Percentiles rank a stretch among this genome's conserved stretches.
phyloP scores from a whole-genome alignment of 2,888 invertebrate species.

The Pseudococcus viburni region DNA sequence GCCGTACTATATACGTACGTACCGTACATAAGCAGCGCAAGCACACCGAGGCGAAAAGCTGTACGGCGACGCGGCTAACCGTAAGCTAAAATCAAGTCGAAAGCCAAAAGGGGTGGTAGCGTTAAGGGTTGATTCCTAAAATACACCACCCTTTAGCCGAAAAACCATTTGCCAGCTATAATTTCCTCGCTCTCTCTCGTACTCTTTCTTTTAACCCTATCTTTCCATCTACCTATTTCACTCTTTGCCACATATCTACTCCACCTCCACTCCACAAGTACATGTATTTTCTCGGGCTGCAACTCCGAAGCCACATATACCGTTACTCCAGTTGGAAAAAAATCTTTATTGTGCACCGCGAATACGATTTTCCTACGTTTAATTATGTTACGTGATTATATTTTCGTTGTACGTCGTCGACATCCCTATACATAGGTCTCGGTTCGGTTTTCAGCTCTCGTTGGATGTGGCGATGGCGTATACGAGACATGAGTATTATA shows the following conservation, averaged over 20 bases:
- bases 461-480: no score
- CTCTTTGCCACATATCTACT: neutral
- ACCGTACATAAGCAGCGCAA: neutral
- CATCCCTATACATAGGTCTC: neutral
- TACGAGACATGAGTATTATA: no score
- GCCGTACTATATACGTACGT: neutral
- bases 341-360: neutral
- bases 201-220: no score
- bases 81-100: conserved; percentile 60
- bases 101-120: conserved; percentile 64
- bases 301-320: neutral
- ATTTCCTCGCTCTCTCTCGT: conserved; percentile 27
- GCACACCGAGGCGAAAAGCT: neutral
- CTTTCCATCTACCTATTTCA: neutral
- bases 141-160: conserved; percentile 47
- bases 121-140: conserved; percentile 55
- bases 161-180: conserved; percentile 36
- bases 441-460: no score
- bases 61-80: conserved; percentile 28
- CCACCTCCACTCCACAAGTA: neutral
- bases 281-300: neutral
- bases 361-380: conserved; percentile 44
- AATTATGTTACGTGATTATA: conserved; percentile 56
- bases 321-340: neutral
- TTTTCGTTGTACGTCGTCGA: neutral